Evolutionary conservation across 2,888 invertebrate species (phyloP).

Genomic region (Psylliodes chrysocephalus): DNA sequence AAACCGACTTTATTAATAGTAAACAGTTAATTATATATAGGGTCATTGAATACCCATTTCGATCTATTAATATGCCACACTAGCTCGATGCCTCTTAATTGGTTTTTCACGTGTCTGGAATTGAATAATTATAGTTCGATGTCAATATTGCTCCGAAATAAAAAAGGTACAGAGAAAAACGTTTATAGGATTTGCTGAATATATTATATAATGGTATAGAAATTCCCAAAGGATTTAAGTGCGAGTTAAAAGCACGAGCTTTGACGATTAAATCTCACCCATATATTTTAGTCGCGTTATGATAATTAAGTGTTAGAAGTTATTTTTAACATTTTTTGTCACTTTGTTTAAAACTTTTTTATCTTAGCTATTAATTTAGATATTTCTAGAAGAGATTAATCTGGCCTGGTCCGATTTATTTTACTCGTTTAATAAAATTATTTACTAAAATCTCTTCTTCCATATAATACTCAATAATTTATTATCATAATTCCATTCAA

Average conservation of each 20-base stretch:
- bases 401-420: no score
- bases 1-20: slow-evolving; percentile 12
- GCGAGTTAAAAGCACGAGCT: background rate
- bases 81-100: slow-evolving; percentile 32
- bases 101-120: slow-evolving; percentile 35
- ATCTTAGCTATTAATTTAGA: no score
- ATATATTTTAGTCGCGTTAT: background rate
- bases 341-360: no score
- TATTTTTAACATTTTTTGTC: no score
- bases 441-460: no score
- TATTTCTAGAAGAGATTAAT: no score
- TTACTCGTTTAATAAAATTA: no score
- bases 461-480: no score
- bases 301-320: background rate
- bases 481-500: no score
- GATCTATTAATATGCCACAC: slow-evolving; percentile 29
- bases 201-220: background rate
- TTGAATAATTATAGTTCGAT: slow-evolving; percentile 28
- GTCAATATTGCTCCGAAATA: background rate
- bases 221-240: slow-evolving; percentile 1
- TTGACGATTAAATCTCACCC: slow-evolving; percentile 8
- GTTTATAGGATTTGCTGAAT: slow-evolving; percentile 7
- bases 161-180: slow-evolving; percentile 13
- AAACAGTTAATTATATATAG: slow-evolving; percentile 7
- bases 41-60: slow-evolving; percentile 32